phyloP scores from a whole-genome alignment of 1,140 invertebrate genomes.

The Diorhabda sublineata region DNA sequence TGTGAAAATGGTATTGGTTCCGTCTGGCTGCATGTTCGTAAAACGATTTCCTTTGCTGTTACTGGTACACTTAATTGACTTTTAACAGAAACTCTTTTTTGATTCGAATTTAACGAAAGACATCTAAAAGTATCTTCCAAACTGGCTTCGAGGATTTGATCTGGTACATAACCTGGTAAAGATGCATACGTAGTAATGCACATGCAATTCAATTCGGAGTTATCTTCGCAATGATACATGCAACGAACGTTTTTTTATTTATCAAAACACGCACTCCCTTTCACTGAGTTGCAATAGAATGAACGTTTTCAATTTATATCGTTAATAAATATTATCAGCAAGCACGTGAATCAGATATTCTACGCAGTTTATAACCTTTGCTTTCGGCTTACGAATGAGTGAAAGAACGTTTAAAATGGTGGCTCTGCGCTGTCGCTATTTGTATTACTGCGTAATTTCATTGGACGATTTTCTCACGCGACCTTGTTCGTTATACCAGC shows the following conservation, averaged over 20 bases:
- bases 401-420: not conserved
- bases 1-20: constrained; percentile 56
- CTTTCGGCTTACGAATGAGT: not conserved
- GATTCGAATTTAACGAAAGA: constrained; percentile 19
- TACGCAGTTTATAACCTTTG: not conserved
- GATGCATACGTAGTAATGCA: constrained; percentile 26
- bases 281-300: not conserved
- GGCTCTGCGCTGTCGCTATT: not conserved
- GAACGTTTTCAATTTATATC: not conserved
- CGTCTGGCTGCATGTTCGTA: constrained; percentile 61
- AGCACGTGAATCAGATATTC: not conserved
- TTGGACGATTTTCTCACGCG: not conserved
- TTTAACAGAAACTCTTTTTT: constrained; percentile 6
- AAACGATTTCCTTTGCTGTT: constrained; percentile 54
- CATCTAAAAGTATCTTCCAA: constrained; percentile 27
- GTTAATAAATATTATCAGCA: not conserved
- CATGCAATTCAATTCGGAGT: constrained; percentile 26
- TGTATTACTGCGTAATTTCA: not conserved
- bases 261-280: not conserved
- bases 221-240: constrained; percentile 24
- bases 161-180: constrained; percentile 31
- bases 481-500: too few species aligned
- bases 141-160: constrained; percentile 19
- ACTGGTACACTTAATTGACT: constrained; percentile 12
- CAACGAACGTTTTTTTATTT: constrained; percentile 5